A percentile compares a stretch with the other conserved stretches of the same genome.
phyloP scores from a whole-genome alignment of 1,140 invertebrate genomes.

The Manduca sexta region DNA sequence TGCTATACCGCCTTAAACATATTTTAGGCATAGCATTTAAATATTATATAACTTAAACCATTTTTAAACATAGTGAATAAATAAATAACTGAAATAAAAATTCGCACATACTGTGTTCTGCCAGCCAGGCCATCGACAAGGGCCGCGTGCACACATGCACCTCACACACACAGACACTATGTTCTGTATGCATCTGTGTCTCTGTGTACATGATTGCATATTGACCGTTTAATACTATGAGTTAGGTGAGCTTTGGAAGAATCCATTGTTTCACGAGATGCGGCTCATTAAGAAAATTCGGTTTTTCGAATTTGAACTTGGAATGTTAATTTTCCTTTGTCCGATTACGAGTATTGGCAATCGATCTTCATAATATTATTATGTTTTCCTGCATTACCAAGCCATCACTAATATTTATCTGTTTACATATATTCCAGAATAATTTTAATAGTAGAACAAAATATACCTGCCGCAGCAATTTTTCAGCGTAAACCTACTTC shows the following conservation, averaged over 20 bases:
- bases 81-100: slow-evolving; percentile 13
- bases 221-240: slow-evolving; percentile 60
- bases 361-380: no score
- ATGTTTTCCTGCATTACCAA: no score
- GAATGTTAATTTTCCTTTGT: no score
- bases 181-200: slow-evolving; percentile 15
- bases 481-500: no score
- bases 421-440: no score
- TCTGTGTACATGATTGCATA: slow-evolving; percentile 38
- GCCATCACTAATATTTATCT: no score
- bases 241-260: slow-evolving; percentile 22
- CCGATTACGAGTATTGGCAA: no score
- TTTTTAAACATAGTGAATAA: background rate
- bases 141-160: slow-evolving; percentile 29
- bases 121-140: slow-evolving; percentile 23
- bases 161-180: slow-evolving; percentile 14
- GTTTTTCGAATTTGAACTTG: background rate
- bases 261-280: slow-evolving; percentile 29
- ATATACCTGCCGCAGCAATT: no score
- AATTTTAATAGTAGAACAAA: no score
- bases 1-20: no score
- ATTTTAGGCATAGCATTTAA: no score
- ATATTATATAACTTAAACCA: no score
- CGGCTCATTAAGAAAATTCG: background rate
- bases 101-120: slow-evolving; percentile 25